Evolutionary conservation across 2,888 invertebrate genomes (phyloP).

Genomic region (Spilarctia lutea): DNA sequence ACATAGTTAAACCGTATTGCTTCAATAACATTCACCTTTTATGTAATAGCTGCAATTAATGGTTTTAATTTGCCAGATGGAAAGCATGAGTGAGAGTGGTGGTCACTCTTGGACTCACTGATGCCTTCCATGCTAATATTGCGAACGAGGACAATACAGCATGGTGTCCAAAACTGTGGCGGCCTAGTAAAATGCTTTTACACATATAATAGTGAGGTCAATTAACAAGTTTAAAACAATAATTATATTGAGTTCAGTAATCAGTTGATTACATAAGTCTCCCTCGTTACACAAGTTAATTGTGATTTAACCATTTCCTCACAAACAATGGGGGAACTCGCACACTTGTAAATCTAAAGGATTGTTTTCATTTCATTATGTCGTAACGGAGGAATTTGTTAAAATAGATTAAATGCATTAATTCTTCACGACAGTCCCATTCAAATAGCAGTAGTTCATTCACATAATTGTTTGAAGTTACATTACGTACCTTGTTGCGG

Average conservation of each 20-base stretch:
- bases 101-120: too few species aligned
- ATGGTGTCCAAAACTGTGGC: too few species aligned
- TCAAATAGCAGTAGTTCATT: constrained; percentile 22
- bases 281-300: constrained; percentile 6
- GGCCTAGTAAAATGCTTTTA: too few species aligned
- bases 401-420: constrained; percentile 36
- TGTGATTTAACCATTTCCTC: constrained; percentile 18
- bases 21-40: too few species aligned
- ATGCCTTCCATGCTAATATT: too few species aligned
- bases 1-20: too few species aligned
- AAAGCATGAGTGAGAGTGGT: too few species aligned
- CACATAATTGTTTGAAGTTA: constrained; percentile 45
- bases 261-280: not conserved
- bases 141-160: too few species aligned
- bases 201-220: not conserved
- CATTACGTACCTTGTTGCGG: constrained; percentile 49
- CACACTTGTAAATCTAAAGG: constrained; percentile 14
- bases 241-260: too few species aligned
- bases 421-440: constrained; percentile 31
- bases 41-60: too few species aligned
- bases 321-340: constrained; percentile 25
- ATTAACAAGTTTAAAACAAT: too few species aligned
- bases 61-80: too few species aligned
- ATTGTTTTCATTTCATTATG: constrained; percentile 23
- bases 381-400: constrained; percentile 16